phyloP scores from a whole-genome alignment of 2,113 vertebrate species.

The Protobothrops flavoviridis region DNA sequence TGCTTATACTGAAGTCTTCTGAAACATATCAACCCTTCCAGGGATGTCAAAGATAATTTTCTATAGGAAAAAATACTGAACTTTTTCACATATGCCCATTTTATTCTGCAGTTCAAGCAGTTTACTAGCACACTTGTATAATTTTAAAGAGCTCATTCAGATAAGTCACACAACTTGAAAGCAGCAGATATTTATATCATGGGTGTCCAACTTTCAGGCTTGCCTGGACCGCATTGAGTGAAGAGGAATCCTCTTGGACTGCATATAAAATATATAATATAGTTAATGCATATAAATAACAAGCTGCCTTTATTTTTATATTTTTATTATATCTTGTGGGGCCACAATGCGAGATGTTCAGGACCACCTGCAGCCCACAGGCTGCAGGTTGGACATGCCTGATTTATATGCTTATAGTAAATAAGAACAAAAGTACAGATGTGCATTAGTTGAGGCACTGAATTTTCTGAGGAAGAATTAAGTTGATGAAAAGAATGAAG shows the following conservation, averaged over 20 bases:
- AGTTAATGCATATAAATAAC: not conserved
- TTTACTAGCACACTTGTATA: not conserved
- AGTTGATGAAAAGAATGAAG: not conserved
- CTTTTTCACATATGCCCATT: not conserved
- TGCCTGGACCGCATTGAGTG: not conserved
- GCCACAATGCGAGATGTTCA: not conserved
- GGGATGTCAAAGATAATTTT: not conserved
- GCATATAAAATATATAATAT: not conserved
- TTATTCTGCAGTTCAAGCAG: not conserved
- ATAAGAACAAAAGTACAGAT: not conserved
- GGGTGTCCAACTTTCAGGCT: not conserved
- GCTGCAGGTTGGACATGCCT: not conserved
- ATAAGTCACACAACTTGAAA: not conserved
- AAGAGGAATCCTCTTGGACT: not conserved
- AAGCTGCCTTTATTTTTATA: not conserved
- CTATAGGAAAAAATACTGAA: not conserved
- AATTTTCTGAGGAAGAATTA: not conserved
- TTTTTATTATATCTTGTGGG: not conserved
- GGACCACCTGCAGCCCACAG: not conserved
- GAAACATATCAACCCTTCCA: not conserved
- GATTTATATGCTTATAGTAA: not conserved
- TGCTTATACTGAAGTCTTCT: not conserved
- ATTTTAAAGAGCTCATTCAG: not conserved
- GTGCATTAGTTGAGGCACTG: not conserved
- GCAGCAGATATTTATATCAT: not conserved